A percentile compares a stretch with the other conserved stretches of the same genome.
These are phyloP conservation scores for Lanius ludovicianus DNA, from an alignment of 2,113 vertebrate species.

Conservation along the genomic window DNA sequence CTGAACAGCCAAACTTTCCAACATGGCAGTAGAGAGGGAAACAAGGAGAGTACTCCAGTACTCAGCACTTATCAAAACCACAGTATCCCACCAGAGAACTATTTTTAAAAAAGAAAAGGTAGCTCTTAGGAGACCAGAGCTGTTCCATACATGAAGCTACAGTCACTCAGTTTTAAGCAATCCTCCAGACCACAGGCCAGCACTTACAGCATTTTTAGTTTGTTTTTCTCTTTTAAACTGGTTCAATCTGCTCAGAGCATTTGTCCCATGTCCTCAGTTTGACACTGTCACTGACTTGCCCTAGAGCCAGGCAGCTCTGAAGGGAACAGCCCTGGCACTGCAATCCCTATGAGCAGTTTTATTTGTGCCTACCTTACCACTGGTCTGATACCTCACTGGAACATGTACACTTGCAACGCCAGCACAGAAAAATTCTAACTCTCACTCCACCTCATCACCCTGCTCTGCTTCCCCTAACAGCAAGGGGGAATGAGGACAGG, in stretches of 20 bases:
- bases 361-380: neutral
- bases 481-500: neutral
- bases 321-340: neutral
- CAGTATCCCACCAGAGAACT: rapidly evolving
- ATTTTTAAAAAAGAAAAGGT: too few relatives aligned
- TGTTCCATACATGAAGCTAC: neutral
- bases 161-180: neutral
- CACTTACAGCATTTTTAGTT: neutral
- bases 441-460: neutral
- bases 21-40: neutral
- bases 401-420: neutral
- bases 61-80: neutral
- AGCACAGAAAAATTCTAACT: neutral
- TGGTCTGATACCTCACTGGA: slow-evolving; percentile 12
- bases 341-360: neutral
- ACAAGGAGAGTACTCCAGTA: neutral
- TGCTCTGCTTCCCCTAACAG: neutral
- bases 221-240: neutral
- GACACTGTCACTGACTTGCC: neutral
- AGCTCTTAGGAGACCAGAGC: neutral
- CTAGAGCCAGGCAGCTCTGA: neutral
- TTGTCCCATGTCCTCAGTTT: slow-evolving; percentile 22
- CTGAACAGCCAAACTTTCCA: neutral
- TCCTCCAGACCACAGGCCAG: neutral
- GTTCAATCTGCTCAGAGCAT: neutral